Conservation (phyloP, 2,888 invertebrate genomes). For the Mesorhabditis spiculigera region DNA sequence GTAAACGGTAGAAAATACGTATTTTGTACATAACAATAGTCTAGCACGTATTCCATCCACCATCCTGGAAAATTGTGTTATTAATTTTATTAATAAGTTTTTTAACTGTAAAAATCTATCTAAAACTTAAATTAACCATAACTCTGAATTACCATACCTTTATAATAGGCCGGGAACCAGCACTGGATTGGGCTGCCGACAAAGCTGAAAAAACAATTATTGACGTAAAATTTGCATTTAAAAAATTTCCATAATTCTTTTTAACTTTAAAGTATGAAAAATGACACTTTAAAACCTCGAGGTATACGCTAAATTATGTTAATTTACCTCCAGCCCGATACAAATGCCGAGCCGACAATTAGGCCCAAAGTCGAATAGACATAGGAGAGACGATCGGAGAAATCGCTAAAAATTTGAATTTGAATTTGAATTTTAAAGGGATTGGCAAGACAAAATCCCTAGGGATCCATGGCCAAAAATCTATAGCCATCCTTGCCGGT, state of each 20-base stretch:
- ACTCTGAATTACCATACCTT: conserved; percentile 43
- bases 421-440: conserved; percentile 7
- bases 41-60: conserved; percentile 63
- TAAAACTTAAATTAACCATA: no score
- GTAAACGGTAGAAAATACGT: conserved; percentile 64
- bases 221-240: conserved; percentile 3
- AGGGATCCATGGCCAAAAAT: conserved; percentile 18
- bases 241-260: background rate
- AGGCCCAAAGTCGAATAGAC: conserved; percentile 62
- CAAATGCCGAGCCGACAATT: conserved; percentile 62
- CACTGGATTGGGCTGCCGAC: conserved; percentile 64
- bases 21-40: conserved; percentile 64
- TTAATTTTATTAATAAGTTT: background rate
- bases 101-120: background rate
- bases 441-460: background rate
- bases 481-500: background rate
- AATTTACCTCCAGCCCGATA: conserved; percentile 60
- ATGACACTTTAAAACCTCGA: no score
- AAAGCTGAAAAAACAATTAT: conserved; percentile 52
- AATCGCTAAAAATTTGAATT: conserved; percentile 19
- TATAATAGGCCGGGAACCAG: conserved; percentile 65
- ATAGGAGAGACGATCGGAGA: conserved; percentile 52
- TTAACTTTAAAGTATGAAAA: no score
- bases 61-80: conserved; percentile 33
- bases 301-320: no score